Conservation (phyloP, 2,888 invertebrate genomes). For the Epinotia demarniana region DNA sequence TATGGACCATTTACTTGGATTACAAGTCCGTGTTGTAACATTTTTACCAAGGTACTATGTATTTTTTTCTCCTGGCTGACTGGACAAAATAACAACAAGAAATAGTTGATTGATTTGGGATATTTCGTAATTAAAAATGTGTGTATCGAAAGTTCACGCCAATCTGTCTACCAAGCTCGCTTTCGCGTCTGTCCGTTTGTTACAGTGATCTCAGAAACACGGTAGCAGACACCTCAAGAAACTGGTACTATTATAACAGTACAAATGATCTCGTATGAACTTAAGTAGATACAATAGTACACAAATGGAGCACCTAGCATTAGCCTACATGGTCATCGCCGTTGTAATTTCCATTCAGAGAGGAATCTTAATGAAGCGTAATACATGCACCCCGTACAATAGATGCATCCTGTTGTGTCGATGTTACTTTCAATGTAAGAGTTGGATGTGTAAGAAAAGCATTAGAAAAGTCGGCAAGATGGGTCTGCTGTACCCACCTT, state of each 20-base stretch:
- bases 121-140: too few species aligned
- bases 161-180: too few species aligned
- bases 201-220: neutral
- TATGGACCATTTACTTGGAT: too few species aligned
- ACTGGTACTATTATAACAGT: neutral
- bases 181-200: neutral
- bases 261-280: slow-evolving; percentile 2
- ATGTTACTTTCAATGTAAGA: neutral
- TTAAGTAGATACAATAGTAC: slow-evolving; percentile 9
- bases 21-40: too few species aligned
- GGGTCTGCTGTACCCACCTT: too few species aligned
- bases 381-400: slow-evolving; percentile 39
- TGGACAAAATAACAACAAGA: too few species aligned
- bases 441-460: neutral
- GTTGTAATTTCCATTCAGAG: slow-evolving; percentile 34
- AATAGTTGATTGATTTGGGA: too few species aligned
- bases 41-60: too few species aligned
- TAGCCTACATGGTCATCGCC: slow-evolving; percentile 36
- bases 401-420: slow-evolving; percentile 32
- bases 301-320: slow-evolving; percentile 16
- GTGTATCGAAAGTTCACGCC: too few species aligned
- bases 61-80: too few species aligned
- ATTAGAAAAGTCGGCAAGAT: neutral
- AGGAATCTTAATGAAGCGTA: slow-evolving; percentile 37
- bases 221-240: neutral